These are phyloP conservation scores for Rhincodon typus DNA, from an alignment of 2,797 vertebrate genomes.

Conservation along the genomic window DNA sequence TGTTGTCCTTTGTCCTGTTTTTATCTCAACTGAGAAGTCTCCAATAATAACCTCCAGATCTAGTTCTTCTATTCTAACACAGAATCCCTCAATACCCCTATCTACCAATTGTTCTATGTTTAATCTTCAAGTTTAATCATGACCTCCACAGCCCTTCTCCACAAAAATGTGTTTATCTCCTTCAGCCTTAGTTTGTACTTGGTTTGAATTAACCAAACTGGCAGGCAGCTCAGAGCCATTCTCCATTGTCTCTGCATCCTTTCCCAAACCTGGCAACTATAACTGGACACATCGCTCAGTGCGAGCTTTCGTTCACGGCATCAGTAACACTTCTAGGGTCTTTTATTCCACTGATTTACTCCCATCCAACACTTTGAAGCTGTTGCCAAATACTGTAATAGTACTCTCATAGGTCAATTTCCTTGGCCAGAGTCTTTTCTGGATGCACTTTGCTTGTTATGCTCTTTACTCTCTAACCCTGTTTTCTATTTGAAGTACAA, in stretches of 20 bases:
- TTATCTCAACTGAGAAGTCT: background rate
- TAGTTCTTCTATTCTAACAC: background rate
- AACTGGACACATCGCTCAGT: background rate
- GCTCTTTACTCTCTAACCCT: background rate
- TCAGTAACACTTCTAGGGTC: background rate
- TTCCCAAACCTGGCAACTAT: background rate
- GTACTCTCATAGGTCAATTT: background rate
- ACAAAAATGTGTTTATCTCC: background rate
- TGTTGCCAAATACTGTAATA: background rate
- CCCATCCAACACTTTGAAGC: background rate
- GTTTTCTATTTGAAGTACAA: background rate
- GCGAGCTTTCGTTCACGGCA: background rate
- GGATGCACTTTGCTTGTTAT: background rate
- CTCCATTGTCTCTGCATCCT: background rate
- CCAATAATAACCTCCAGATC: background rate
- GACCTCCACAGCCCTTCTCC: background rate
- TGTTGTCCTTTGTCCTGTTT: background rate
- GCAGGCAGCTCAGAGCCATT: background rate
- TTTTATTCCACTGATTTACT: background rate
- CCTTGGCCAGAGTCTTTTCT: background rate
- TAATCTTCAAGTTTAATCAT: background rate
- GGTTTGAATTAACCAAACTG: background rate
- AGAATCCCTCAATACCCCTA: background rate
- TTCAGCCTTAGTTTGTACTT: background rate
- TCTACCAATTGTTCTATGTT: background rate